These are phyloP conservation scores for Panopea generosa DNA, from an alignment of 2,888 invertebrate species.

Conservation along the genomic window DNA sequence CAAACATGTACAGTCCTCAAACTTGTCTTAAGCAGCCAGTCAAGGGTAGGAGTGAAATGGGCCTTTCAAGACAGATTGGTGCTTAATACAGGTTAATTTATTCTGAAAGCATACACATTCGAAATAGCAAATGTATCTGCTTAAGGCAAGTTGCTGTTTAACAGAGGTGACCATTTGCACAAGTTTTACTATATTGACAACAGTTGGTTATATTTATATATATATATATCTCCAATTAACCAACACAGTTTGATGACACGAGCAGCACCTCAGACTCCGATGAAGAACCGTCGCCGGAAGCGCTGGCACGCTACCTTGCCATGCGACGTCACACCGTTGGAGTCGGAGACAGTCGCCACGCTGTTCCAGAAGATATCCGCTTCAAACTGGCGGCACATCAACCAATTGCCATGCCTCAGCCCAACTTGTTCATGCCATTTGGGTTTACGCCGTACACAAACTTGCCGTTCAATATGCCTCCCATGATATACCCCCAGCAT, in stretches of 20 bases:
- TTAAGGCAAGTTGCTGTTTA: too few relatives aligned
- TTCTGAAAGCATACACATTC: too few relatives aligned
- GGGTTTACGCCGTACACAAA: slow-evolving; percentile 91
- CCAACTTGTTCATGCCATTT: slow-evolving; percentile 74
- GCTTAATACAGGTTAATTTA: too few relatives aligned
- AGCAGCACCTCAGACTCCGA: slow-evolving; percentile 82
- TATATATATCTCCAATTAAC: too few relatives aligned
- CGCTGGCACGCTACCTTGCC: slow-evolving; percentile 86
- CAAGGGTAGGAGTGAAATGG: too few relatives aligned
- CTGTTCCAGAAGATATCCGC: slow-evolving; percentile 87
- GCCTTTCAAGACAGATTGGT: too few relatives aligned
- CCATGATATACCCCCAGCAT: slow-evolving; percentile 49
- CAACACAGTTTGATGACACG: slow-evolving; percentile 72
- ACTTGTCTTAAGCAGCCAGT: too few relatives aligned
- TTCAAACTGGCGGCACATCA: slow-evolving; percentile 82
- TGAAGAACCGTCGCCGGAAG: slow-evolving; percentile 85
- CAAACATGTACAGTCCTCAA: too few relatives aligned
- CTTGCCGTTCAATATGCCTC: slow-evolving; percentile 93
- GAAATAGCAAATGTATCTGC: too few relatives aligned
- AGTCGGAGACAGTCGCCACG: slow-evolving; percentile 93
- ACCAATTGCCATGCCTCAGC: slow-evolving; percentile 79
- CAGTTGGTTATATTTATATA: too few relatives aligned
- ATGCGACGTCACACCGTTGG: slow-evolving; percentile 96
- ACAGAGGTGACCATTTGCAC: too few relatives aligned
- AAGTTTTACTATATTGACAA: too few relatives aligned